Percentiles rank a stretch among this genome's conserved stretches.
These are phyloP conservation scores for Rhopalosiphum padi DNA, from an alignment of 1,140 invertebrate species.

Conservation along the genomic window DNA sequence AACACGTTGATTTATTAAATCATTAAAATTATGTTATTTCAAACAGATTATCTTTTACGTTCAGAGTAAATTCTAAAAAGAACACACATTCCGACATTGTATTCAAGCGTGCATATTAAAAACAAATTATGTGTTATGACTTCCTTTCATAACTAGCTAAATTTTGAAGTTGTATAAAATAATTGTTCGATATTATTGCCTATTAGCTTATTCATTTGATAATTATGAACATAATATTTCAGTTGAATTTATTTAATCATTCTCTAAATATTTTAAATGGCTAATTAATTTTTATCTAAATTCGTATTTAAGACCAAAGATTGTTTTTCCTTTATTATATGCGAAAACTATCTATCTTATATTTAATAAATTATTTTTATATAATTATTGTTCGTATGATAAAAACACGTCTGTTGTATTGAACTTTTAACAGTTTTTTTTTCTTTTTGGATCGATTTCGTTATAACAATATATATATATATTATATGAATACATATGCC, in stretches of 20 bases:
- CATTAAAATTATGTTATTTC: neutral
- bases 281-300: too few species aligned
- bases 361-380: neutral
- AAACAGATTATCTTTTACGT: neutral
- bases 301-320: neutral
- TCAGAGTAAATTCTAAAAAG: neutral
- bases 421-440: neutral
- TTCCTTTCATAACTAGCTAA: neutral
- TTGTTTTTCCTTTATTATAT: neutral
- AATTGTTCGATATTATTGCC: neutral
- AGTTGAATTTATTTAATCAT: neutral
- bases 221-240: neutral
- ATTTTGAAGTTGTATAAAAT: neutral
- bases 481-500: neutral
- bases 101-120: neutral
- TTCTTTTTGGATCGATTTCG: neutral
- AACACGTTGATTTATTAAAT: neutral
- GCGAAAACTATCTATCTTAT: neutral
- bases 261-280: neutral
- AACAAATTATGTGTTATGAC: neutral
- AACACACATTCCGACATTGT: neutral
- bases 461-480: neutral
- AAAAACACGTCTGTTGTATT: neutral
- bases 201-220: neutral
- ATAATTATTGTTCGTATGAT: neutral